Evolutionary conservation across 2,888 invertebrate species (phyloP), one percentile per base, ranked within the genome.

Genomic region (Dugesia japonica): DNA sequence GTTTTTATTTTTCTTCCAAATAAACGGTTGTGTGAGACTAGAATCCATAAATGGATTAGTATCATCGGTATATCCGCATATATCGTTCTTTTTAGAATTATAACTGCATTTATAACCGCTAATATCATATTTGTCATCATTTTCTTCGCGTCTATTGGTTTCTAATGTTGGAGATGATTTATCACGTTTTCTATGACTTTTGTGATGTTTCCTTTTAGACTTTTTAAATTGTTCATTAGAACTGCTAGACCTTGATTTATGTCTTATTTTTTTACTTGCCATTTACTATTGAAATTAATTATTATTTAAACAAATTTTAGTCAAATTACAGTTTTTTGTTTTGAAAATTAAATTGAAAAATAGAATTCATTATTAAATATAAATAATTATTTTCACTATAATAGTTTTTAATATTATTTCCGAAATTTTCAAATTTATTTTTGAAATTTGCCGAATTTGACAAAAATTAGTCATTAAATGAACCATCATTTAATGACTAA

Each of bases 41-140:
- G 92, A 91, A 87, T 98, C 98, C 0, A 97, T 97, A 84, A 97
- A 98, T 0, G 98, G 98, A 86, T 98, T 98, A 85, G 97, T 95
- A 75, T 91, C 91, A 84, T 98, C 94, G 0, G 97, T 95, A 82
- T 97, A 98, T 82, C 93, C 92, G n/a, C 56, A 56, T 13, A 56
- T 56, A 56, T 56, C 56, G 4, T 56, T 23, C 17, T 56, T 56
- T n/a, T n/a, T 4, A n/a, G n/a, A 1, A 23, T 56, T 56, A n/a
- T n/a, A n/a, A 56, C 4, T 4, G 4, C 4, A 20, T 56, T 56
- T 56, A 23, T 56, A 20, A 20, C 56, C 56, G 7, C 9, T 56
- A 4, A n/a, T 7, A 56, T 56, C 56, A n/a, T 56, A 56, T 56
- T n/a, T n/a, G 1, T 56, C 56, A 4, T 56, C n/a, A 56, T 56